Base-by-base conservation (phyloP, 1,140 invertebrate genomes). In the Yoshiicerus persimilis region DNA sequence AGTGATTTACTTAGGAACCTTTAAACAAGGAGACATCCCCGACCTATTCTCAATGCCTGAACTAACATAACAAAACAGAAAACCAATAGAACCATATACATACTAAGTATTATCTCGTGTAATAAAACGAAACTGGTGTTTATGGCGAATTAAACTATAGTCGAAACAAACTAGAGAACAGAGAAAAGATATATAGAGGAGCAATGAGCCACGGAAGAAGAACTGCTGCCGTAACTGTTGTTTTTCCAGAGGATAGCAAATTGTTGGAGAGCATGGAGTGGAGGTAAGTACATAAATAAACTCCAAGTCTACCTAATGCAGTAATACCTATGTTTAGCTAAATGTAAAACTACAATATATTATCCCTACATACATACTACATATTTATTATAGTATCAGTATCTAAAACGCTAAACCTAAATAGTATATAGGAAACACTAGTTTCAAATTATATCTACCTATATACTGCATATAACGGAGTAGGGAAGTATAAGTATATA, bases 231-330 rank as follows among this genome's bases (percentile, higher is more conserved):
- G 66, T 70, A 30, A 80, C 75, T 80, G 75, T 36, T 80, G 20
- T 34, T 80, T 80, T 34, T 38, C 32, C 30, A 80, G 75, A 20
- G 75, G 32, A 80, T 8, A 36, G 30, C 75, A 80, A 70, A 70
- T 70, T 80, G 75, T 80, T 80, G 75, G 75, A 80, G 75, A 80
- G 75, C 75, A 36, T 80, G 75, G 75, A 80, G 75, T 80, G 75
- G 75, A 80, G 75, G 75, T 80, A 80, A 36, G 75, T 80, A 80
- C 32, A 32, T 36, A 80, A 80, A 38, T 38, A 80, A 80, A 80
- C 25, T 70, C 75, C 36, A 11, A 80, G 2, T 38, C 2, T 80
- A 20, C 6, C 5, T 80, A n/a, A n/a, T n/a, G n/a, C n/a, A n/a
- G 32, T 34, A 16, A 30, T 30, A 64, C n/a, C 25, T 64, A 64